phyloP scores from a whole-genome alignment of 2,797 vertebrate genomes.

The Leptatherina wallacei region DNA sequence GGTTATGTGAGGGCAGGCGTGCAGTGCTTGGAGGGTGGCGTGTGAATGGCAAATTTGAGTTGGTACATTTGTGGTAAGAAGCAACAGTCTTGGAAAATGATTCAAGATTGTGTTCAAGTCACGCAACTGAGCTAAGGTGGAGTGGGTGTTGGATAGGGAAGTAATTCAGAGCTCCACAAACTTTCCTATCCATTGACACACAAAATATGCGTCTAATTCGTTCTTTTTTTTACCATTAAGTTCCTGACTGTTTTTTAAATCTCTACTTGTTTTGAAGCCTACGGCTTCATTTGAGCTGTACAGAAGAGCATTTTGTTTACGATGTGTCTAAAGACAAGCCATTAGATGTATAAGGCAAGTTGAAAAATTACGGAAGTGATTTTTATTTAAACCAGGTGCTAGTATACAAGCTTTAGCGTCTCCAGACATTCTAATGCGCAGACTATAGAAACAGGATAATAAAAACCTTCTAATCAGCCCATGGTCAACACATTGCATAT shows the following conservation, averaged over 20 bases:
- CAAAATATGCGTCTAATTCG: neutral
- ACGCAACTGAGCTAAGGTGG: constrained; percentile 43
- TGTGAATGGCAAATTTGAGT: constrained; percentile 70
- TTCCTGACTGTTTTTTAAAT: neutral
- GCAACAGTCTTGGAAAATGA: constrained; percentile 55
- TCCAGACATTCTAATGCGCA: no score
- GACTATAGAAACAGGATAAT: no score
- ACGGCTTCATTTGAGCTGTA: neutral
- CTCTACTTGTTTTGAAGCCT: neutral
- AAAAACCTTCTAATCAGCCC: no score
- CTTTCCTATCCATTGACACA: constrained; percentile 17
- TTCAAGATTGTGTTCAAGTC: constrained; percentile 68
- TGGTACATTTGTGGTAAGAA: constrained; percentile 64
- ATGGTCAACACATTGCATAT: no score
- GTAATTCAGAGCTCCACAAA: constrained; percentile 39
- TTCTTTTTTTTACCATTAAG: neutral
- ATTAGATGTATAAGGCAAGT: neutral
- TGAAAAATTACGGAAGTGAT: neutral
- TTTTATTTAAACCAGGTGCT: no score
- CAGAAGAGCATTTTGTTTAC: neutral
- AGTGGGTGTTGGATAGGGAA: constrained; percentile 36
- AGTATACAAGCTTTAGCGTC: neutral
- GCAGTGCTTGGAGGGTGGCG: constrained; percentile 60
- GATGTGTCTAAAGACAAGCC: neutral
- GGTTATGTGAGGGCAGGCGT: constrained; percentile 68